These are phyloP conservation scores for Ophthalmolycus amberensis DNA, from an alignment of 2,113 vertebrate species.

Conservation along the genomic window DNA sequence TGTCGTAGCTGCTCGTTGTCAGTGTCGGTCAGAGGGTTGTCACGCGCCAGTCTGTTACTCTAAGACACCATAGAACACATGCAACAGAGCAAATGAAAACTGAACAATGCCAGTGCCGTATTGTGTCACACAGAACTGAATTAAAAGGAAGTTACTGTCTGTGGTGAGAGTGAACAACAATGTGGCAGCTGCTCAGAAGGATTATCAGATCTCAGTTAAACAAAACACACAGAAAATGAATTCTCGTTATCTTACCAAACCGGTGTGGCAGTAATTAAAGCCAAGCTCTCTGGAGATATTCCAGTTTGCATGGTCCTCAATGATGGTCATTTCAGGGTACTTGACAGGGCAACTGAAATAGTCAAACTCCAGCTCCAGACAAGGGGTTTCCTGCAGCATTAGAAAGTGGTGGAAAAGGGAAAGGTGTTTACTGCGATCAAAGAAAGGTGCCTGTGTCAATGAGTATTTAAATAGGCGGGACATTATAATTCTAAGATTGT, in stretches of 20 bases:
- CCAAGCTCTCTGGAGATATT: conserved; percentile 95
- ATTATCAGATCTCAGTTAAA: background rate
- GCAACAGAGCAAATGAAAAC: conserved; percentile 9
- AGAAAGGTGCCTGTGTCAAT: conserved; percentile 39
- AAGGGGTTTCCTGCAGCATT: conserved; percentile 93
- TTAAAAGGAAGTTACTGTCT: background rate
- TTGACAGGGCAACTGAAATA: conserved; percentile 97
- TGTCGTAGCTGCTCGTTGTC: conserved; percentile 95
- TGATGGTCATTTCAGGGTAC: conserved; percentile 93
- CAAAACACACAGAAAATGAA: background rate
- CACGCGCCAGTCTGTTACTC: conserved; percentile 94
- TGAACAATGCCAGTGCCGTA: background rate
- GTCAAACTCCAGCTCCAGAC: conserved; percentile 98
- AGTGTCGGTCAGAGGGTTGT: conserved; percentile 92
- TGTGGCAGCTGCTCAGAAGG: background rate
- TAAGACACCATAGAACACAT: conserved; percentile 76
- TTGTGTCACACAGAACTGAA: background rate
- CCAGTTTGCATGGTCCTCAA: conserved; percentile 97
- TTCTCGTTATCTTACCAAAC: conserved; percentile 86
- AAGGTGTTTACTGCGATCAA: conserved; percentile 38
- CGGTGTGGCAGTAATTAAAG: conserved; percentile 93
- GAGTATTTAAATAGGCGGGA: conserved; percentile 45
- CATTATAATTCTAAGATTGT: background rate
- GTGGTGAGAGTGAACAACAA: background rate
- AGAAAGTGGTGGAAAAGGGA: background rate